Conservation (phyloP, 2,113 vertebrate genomes). For the Echinops telfairi region DNA sequence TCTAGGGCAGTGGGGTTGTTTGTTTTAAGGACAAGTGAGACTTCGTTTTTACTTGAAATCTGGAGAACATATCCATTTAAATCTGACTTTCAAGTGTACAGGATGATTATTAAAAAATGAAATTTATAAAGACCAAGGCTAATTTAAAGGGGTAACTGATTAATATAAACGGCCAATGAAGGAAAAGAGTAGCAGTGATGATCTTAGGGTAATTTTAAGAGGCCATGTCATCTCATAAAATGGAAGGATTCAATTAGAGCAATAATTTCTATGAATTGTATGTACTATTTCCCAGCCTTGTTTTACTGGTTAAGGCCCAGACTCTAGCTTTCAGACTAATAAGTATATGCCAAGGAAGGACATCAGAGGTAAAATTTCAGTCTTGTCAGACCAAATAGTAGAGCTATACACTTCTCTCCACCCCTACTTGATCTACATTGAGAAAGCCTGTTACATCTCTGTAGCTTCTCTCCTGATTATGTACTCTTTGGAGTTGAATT, state of each 20-base stretch:
- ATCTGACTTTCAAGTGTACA: not conserved
- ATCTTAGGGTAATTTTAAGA: slow-evolving; percentile 26
- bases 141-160: slow-evolving; percentile 36
- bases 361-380: not conserved
- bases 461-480: not conserved
- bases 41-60: not conserved
- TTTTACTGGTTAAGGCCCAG: not conserved
- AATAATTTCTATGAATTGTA: slow-evolving; percentile 30
- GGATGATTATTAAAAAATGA: slow-evolving; percentile 24
- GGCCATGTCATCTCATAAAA: slow-evolving; percentile 15
- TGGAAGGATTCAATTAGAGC: not conserved
- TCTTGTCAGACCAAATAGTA: not conserved
- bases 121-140: not conserved
- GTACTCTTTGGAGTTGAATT: not conserved
- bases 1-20: too few relatives aligned
- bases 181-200: slow-evolving; percentile 30
- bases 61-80: not conserved
- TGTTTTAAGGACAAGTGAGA: not conserved
- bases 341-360: not conserved
- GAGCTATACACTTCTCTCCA: not conserved
- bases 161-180: slow-evolving; percentile 27
- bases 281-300: not conserved
- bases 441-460: not conserved
- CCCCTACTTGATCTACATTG: not conserved
- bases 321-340: not conserved